Evolutionary conservation across 2,113 vertebrate genomes (phyloP).

Genomic region (Amblyopsis rosae): DNA sequence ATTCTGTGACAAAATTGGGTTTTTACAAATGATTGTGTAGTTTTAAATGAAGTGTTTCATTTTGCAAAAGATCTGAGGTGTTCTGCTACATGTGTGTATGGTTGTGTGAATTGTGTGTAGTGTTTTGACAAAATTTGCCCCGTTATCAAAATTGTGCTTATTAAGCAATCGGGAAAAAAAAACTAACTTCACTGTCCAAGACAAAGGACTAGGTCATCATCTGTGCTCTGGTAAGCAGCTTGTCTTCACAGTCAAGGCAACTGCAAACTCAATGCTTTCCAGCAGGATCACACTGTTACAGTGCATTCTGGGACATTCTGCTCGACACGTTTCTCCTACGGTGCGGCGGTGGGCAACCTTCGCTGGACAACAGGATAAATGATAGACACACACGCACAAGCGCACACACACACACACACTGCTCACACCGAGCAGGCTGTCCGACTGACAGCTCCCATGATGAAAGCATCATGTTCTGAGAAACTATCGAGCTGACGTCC

Average conservation of each 20-base stretch:
- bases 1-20: no score
- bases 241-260: background rate
- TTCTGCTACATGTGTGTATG: no score
- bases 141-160: no score
- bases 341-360: conserved; percentile 58
- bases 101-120: no score
- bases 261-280: conserved; percentile 5
- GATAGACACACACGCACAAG: conserved; percentile 11
- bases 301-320: conserved; percentile 9
- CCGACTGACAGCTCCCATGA: conserved; percentile 55
- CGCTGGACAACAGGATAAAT: conserved; percentile 50
- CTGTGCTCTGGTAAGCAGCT: conserved; percentile 8
- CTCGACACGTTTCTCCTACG: conserved; percentile 41
- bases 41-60: no score
- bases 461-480: conserved; percentile 33
- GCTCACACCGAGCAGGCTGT: conserved; percentile 46
- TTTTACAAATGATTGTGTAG: no score
- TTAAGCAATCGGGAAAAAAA: no score
- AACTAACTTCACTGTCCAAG: conserved; percentile 32
- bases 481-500: conserved; percentile 49
- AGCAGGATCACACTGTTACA: conserved; percentile 22
- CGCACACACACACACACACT: background rate
- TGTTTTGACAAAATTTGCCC: no score
- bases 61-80: no score
- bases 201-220: conserved; percentile 30